Conservation (phyloP, 2,888 invertebrate species). For the Perizoma flavofasciatum region DNA sequence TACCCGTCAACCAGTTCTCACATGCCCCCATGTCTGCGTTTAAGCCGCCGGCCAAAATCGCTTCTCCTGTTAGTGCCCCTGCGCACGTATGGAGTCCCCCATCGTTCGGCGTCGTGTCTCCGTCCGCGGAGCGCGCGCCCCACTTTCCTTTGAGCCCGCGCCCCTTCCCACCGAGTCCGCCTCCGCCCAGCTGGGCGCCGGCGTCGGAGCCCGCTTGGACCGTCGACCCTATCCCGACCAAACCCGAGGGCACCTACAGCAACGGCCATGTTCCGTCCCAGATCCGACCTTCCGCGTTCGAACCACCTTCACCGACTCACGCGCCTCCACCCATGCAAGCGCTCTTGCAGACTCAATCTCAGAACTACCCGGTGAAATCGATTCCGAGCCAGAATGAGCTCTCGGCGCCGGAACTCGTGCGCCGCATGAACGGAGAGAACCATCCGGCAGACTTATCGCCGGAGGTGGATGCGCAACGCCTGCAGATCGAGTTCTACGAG, state of each 20-base stretch:
- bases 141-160: slow-evolving; percentile 47
- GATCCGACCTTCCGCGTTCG: slow-evolving; percentile 47
- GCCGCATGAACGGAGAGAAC: slow-evolving; percentile 49
- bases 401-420: slow-evolving; percentile 74
- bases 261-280: slow-evolving; percentile 56
- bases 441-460: slow-evolving; percentile 39
- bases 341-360: slow-evolving; percentile 45
- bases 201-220: slow-evolving; percentile 70
- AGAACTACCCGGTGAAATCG: slow-evolving; percentile 60
- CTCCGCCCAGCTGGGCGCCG: slow-evolving; percentile 73
- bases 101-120: slow-evolving; percentile 60
- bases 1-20: slow-evolving; percentile 88
- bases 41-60: slow-evolving; percentile 82
- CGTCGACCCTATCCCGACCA: slow-evolving; percentile 71
- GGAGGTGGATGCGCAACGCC: slow-evolving; percentile 68
- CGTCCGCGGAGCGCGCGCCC: slow-evolving; percentile 52
- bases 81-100: slow-evolving; percentile 76
- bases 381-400: slow-evolving; percentile 71
- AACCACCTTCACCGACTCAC: slow-evolving; percentile 53
- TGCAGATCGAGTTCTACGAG: slow-evolving; percentile 81
- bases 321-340: slow-evolving; percentile 48
- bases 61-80: slow-evolving; percentile 63
- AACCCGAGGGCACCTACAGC: slow-evolving; percentile 54
- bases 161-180: slow-evolving; percentile 49
- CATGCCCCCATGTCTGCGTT: slow-evolving; percentile 92